Evolutionary conservation across 2,113 vertebrate genomes (phyloP), one percentile per base, ranked within the genome.

Genomic region (Psittacus erithacus): DNA sequence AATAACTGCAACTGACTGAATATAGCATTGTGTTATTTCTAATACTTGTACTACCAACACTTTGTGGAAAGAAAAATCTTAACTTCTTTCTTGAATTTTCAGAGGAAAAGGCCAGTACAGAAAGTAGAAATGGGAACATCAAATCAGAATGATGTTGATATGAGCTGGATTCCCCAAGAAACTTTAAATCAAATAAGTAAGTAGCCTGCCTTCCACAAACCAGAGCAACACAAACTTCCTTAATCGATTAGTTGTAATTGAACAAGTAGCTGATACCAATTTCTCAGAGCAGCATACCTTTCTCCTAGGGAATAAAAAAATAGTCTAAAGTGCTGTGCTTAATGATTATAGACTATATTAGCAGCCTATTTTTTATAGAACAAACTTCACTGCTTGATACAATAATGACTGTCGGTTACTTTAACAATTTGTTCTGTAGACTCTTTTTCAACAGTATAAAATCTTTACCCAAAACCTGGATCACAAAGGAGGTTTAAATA

Each of bases 121-220:
- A 99, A 99, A 94, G 99, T 99, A 67, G 99, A 99, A 93, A 99
- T 99, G 98, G 99, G 99, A 63, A 99, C 99, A 1, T 98, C 99
- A 3, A 99, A 98, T 97, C 99, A 99, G 97, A 99, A 98, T 3
- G 99, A 99, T 79, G 99, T 99, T 19, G 99, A 99, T 90, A 98
- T 99, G 98, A 99, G 99, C 96, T 99, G 99, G 99, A 99, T 99
- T 97, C 99, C 99, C 38, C 98, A 99, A 94, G 99, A 99, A 96
- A 99, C 99, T 33, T 98, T 99, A 91, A 99, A 99, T 98, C 99
- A 99, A 96, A 99, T 99, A 97, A 99, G 99, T 99, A 98, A 97
- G 99, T 99, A 90, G 35, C 60, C 25, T 39, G 12, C n/a, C 57
- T 75, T 76, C 43, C 18, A 28, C 47, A 68, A 75, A 33, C 7